Percentiles rank a stretch among this genome's conserved stretches.
These are phyloP conservation scores for Typhlichthys subterraneus DNA, from an alignment of 2,797 vertebrate genomes.

Conservation along the genomic window DNA sequence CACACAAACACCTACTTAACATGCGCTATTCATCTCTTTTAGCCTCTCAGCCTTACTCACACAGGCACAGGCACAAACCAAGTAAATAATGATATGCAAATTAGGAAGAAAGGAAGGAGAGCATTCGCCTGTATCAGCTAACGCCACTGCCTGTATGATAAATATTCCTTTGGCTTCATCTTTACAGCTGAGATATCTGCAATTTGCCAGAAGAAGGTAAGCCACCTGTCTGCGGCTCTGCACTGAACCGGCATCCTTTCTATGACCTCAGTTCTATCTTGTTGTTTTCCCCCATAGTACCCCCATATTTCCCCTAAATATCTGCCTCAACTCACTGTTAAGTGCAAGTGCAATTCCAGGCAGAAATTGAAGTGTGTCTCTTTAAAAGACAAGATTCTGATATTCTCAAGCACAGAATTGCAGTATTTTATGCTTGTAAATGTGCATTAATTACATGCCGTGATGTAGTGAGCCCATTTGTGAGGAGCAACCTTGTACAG, in stretches of 20 bases:
- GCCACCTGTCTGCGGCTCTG: constrained; percentile 43
- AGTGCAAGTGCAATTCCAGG: not conserved
- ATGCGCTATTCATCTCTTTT: constrained; percentile 3
- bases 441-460: not conserved
- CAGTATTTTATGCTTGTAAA: not conserved
- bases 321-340: too few species aligned
- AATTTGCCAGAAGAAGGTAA: constrained; percentile 99
- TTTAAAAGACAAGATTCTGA: too few species aligned
- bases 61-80: constrained; percentile 12
- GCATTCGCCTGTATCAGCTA: not conserved
- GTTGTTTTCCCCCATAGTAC: not conserved
- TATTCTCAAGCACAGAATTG: too few species aligned
- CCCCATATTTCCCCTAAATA: not conserved
- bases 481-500: too few species aligned
- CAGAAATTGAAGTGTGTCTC: too few species aligned
- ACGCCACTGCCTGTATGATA: constrained; percentile 29
- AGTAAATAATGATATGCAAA: constrained; percentile 3
- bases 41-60: not conserved
- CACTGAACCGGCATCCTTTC: constrained; percentile 3
- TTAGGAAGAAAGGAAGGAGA: not conserved
- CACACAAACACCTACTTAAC: constrained; percentile 29
- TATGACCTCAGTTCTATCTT: not conserved
- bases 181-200: constrained; percentile 99
- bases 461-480: too few species aligned
- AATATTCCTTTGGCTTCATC: constrained; percentile 73